Evolutionary conservation across 2,797 vertebrate genomes (phyloP).

Genomic region (Glossophaga mutica): DNA sequence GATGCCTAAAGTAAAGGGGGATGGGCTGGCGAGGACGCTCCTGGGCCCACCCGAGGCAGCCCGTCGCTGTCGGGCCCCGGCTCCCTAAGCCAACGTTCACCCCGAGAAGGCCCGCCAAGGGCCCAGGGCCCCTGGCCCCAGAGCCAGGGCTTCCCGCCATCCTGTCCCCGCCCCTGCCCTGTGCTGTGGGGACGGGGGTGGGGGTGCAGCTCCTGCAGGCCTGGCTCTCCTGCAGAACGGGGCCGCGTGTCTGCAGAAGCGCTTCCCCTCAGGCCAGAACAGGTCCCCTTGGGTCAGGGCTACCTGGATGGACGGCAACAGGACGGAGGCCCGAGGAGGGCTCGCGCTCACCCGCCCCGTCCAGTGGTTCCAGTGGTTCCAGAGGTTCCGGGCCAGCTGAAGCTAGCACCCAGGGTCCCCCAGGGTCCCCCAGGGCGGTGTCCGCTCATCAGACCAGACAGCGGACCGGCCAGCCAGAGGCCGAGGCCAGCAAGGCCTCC

Average conservation of each 20-base stretch:
- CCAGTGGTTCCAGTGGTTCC: neutral
- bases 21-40: neutral
- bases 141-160: neutral
- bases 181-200: accelerated
- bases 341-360: too few species aligned
- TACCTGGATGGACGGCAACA: neutral
- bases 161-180: neutral
- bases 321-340: neutral
- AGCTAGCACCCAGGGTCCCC: neutral
- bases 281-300: neutral
- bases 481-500: neutral
- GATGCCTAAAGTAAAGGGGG: neutral
- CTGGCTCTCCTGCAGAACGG: accelerated
- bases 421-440: neutral
- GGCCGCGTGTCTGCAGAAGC: neutral
- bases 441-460: neutral
- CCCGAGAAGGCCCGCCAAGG: neutral
- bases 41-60: neutral
- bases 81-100: conserved; percentile 68
- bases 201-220: neutral
- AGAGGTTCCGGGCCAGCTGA: neutral
- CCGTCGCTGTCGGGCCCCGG: neutral
- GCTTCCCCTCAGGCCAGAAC: neutral
- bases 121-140: neutral
- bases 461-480: accelerated